phyloP scores from a whole-genome alignment of 2,113 vertebrate genomes.

The Poicephalus meyeri region DNA sequence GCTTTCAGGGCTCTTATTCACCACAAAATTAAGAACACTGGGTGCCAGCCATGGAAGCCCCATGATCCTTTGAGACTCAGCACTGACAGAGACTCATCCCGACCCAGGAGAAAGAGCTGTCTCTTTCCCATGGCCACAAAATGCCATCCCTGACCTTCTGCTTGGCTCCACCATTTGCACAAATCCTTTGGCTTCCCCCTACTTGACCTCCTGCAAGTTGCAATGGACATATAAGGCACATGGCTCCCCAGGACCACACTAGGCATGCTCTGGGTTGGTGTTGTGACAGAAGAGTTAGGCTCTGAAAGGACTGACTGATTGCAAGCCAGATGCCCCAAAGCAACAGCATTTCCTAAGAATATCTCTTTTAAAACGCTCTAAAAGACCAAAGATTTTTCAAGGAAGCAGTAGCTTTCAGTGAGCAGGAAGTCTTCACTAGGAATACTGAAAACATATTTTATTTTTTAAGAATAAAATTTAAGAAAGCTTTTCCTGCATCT shows the following conservation, averaged over 20 bases:
- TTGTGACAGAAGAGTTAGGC: background rate
- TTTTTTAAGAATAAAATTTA: background rate
- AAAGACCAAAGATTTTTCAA: background rate
- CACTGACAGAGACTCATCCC: background rate
- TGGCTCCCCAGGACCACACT: constrained; percentile 14
- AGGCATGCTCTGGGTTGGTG: background rate
- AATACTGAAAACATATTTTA: background rate
- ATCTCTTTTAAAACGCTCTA: constrained; percentile 14
- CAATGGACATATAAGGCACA: constrained; percentile 58
- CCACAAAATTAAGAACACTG: constrained; percentile 55
- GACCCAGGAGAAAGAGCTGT: constrained; percentile 19
- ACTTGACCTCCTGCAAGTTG: constrained; percentile 40
- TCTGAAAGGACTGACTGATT: constrained; percentile 7
- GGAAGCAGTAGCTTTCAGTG: background rate
- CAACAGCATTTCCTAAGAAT: constrained; percentile 16
- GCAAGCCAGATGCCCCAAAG: constrained; percentile 48
- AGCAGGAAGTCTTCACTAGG: background rate
- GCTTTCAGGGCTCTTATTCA: constrained; percentile 39
- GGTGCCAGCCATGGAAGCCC: constrained; percentile 38
- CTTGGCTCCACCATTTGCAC: constrained; percentile 56
- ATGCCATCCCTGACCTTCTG: constrained; percentile 65
- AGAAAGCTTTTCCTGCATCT: background rate
- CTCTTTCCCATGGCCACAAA: constrained; percentile 64
- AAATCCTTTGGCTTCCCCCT: constrained; percentile 62
- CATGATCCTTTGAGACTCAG: background rate